These are phyloP conservation scores for Acanthopleura granulata DNA, from an alignment of 2,888 invertebrate species.

Conservation along the genomic window DNA sequence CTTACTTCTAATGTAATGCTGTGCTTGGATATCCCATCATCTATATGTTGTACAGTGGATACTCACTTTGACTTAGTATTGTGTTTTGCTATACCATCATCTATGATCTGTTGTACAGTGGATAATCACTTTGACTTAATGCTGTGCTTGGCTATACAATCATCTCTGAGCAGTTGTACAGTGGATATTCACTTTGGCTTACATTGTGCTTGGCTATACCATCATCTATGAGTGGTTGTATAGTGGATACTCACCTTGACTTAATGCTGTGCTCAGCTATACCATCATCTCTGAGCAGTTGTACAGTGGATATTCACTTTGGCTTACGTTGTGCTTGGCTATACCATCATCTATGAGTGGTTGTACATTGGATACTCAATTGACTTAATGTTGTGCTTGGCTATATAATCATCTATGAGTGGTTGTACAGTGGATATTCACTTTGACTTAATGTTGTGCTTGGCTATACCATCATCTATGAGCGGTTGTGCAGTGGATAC, in stretches of 20 bases:
- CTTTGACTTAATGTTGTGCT: too few species aligned
- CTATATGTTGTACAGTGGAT: constrained; percentile 87
- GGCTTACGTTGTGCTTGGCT: constrained; percentile 75
- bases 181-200: too few species aligned
- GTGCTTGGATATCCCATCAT: constrained; percentile 86
- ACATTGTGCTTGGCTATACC: too few species aligned
- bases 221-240: too few species aligned
- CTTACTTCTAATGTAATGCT: too few species aligned
- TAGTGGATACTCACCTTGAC: constrained; percentile 55
- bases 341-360: constrained; percentile 89
- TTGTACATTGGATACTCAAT: too few species aligned
- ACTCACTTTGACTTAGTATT: too few species aligned
- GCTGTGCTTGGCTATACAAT: constrained; percentile 82
- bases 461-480: too few species aligned
- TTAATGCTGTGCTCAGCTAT: constrained; percentile 77
- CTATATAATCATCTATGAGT: constrained; percentile 88
- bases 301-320: constrained; percentile 73
- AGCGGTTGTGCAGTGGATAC: too few species aligned
- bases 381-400: constrained; percentile 75
- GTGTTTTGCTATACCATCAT: too few species aligned
- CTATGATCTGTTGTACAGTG: too few species aligned
- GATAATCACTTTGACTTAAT: constrained; percentile 61
- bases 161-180: constrained; percentile 88
- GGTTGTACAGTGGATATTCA: too few species aligned
- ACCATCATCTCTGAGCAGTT: constrained; percentile 88